These are phyloP conservation scores for Oophaga pumilio DNA, from an alignment of 2,113 vertebrate species.

Conservation along the genomic window DNA sequence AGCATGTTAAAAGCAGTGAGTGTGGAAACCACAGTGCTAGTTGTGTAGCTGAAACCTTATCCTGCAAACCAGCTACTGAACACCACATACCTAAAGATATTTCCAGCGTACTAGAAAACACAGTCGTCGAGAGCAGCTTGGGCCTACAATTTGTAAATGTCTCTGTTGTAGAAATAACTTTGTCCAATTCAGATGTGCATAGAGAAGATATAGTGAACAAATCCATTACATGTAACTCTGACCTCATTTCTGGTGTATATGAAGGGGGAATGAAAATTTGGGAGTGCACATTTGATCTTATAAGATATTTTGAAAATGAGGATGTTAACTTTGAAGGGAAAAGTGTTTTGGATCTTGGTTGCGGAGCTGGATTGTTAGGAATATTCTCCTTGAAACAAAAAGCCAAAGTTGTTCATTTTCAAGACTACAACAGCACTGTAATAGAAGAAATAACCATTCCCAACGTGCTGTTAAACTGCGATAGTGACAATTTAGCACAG, in stretches of 20 bases:
- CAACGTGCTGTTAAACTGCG: slow-evolving; percentile 82
- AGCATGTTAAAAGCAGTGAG: fast-evolving
- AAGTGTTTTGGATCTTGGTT: slow-evolving; percentile 88
- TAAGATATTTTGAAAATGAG: slow-evolving; percentile 77
- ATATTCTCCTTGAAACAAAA: slow-evolving; percentile 80
- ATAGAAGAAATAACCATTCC: slow-evolving; percentile 89
- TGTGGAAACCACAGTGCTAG: not conserved
- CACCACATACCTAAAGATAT: slow-evolving; percentile 68
- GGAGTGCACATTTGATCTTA: slow-evolving; percentile 94
- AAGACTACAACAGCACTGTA: slow-evolving; percentile 94
- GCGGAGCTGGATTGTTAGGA: slow-evolving; percentile 89
- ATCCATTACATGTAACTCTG: slow-evolving; percentile 79
- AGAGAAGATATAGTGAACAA: slow-evolving; percentile 76
- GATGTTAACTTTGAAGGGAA: slow-evolving; percentile 76
- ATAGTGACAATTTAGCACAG: slow-evolving; percentile 46
- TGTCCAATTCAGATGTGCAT: not conserved
- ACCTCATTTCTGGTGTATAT: slow-evolving; percentile 91
- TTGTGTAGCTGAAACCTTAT: not conserved
- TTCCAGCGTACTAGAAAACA: slow-evolving; percentile 66
- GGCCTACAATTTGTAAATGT: slow-evolving; percentile 41
- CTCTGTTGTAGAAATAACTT: slow-evolving; percentile 56
- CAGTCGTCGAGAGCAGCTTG: slow-evolving; percentile 59
- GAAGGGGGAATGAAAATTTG: slow-evolving; percentile 96
- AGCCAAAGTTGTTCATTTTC: slow-evolving; percentile 85
- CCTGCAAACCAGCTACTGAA: slow-evolving; percentile 66